Percentiles rank a stretch among this genome's conserved stretches.
These are phyloP conservation scores for Cyphomyrmex costatus DNA, from an alignment of 1,140 invertebrate species.

Conservation along the genomic window DNA sequence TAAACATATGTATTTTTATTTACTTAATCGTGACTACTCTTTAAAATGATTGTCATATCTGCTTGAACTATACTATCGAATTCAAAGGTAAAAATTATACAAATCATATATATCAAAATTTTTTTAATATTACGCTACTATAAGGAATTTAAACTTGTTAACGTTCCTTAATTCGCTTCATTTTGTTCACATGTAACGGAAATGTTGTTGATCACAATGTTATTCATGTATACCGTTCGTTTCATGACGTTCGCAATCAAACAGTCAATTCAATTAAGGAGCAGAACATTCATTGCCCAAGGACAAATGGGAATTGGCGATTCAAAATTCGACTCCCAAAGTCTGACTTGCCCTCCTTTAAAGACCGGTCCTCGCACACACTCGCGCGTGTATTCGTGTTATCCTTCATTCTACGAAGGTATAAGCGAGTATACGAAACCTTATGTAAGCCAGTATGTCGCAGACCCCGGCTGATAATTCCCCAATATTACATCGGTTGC, in stretches of 20 bases:
- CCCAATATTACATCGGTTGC: constrained; percentile 42
- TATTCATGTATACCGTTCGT: not conserved
- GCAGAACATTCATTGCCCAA: constrained; percentile 13
- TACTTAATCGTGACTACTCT: not conserved
- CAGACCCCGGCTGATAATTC: constrained; percentile 54
- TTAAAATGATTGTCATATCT: not conserved
- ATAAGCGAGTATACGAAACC: constrained; percentile 40
- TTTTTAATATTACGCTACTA: not conserved
- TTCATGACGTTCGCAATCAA: not conserved
- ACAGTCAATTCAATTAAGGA: constrained; percentile 25
- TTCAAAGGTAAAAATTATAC: not conserved
- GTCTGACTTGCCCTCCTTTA: constrained; percentile 53
- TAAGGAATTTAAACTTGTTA: not conserved
- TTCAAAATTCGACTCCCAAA: constrained; percentile 51
- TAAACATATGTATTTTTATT: not conserved
- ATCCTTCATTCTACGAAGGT: constrained; percentile 39
- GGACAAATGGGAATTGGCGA: constrained; percentile 15
- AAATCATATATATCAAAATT: not conserved
- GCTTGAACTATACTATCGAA: not conserved
- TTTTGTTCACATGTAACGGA: not conserved
- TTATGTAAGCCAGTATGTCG: constrained; percentile 78
- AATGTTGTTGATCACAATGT: not conserved
- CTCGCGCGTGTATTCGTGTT: constrained; percentile 23
- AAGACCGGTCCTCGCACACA: constrained; percentile 46
- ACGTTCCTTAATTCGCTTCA: not conserved